Conservation (phyloP, 1,140 invertebrate genomes). For the Diuraphis noxia region DNA sequence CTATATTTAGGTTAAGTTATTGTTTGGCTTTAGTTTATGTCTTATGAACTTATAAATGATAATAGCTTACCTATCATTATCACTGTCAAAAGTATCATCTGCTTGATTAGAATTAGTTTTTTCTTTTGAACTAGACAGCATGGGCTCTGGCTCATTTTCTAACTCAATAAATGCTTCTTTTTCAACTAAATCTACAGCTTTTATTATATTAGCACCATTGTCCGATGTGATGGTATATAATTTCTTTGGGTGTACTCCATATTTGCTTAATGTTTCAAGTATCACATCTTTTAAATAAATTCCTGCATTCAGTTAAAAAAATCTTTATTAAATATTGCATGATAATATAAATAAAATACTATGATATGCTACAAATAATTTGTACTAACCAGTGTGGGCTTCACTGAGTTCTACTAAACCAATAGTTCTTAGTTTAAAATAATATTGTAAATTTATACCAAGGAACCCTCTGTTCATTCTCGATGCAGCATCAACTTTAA, state of each 20-base stretch:
- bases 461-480: background rate
- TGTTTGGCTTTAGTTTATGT: no score
- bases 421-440: background rate
- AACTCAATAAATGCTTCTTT: background rate
- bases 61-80: background rate
- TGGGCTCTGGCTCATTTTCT: background rate
- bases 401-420: background rate
- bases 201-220: background rate
- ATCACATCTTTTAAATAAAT: background rate
- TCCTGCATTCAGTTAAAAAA: background rate
- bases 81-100: slow-evolving; percentile 1
- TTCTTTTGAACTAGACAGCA: background rate
- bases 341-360: no score
- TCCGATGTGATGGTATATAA: background rate
- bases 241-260: background rate
- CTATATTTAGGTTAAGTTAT: no score
- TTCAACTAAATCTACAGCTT: slow-evolving; percentile 1
- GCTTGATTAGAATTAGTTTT: background rate
- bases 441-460: slow-evolving; percentile 1
- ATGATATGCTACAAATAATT: background rate
- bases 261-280: background rate
- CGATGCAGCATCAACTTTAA: background rate
- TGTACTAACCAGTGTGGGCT: background rate
- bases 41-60: no score
- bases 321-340: background rate